These are phyloP conservation scores for Leptinotarsa lineolata DNA, from an alignment of 1,140 invertebrate genomes.

Conservation along the genomic window DNA sequence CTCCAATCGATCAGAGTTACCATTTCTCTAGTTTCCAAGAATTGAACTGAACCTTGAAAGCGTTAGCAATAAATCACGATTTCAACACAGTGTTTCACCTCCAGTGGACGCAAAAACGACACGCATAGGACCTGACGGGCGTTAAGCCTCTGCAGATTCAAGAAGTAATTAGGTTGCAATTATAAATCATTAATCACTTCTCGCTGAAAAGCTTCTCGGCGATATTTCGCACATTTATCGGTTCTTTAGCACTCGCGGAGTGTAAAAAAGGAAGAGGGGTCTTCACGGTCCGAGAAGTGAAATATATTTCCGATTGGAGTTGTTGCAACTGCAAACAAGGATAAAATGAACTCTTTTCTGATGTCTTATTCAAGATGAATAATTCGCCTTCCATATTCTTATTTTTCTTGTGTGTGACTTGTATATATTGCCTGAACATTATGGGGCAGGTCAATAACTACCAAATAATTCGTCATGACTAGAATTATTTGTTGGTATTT, in stretches of 20 bases:
- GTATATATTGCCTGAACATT: too few relatives aligned
- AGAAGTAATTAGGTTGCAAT: slow-evolving; percentile 2
- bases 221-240: slow-evolving; percentile 8
- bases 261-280: not conserved
- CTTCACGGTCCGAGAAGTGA: not conserved
- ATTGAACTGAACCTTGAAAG: too few relatives aligned
- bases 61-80: not conserved
- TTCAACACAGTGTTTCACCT: not conserved
- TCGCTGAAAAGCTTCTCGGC: not conserved
- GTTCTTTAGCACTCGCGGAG: not conserved
- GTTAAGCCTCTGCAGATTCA: not conserved
- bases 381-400: too few relatives aligned
- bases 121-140: not conserved
- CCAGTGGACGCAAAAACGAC: not conserved
- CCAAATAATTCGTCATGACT: too few relatives aligned
- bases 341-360: too few relatives aligned
- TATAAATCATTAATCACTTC: slow-evolving; percentile 5
- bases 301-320: not conserved
- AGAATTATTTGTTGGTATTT: too few relatives aligned
- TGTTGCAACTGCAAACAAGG: not conserved
- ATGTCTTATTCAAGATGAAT: too few relatives aligned
- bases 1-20: not conserved
- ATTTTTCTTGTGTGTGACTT: too few relatives aligned
- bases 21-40: too few relatives aligned
- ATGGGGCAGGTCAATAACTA: too few relatives aligned